Evolutionary conservation across 1,140 invertebrate species (phyloP).

Genomic region (Limonius californicus): DNA sequence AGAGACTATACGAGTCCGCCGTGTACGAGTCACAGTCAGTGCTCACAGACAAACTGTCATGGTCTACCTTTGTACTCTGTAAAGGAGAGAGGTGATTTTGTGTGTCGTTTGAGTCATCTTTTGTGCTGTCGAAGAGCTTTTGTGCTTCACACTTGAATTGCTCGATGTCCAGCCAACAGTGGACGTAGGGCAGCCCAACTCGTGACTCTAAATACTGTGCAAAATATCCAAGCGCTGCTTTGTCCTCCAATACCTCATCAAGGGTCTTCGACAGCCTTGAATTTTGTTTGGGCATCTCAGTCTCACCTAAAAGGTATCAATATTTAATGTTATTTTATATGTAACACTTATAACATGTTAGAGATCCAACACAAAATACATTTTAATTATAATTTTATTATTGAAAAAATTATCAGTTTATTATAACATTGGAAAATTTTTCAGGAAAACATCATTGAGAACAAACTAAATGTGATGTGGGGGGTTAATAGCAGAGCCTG

Average conservation of each 20-base stretch:
- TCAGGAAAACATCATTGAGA: no score
- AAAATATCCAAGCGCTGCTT: constrained; percentile 67
- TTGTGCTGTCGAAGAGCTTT: background rate
- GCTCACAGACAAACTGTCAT: constrained; percentile 47
- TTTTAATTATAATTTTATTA: no score
- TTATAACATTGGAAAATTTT: no score
- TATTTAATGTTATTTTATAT: background rate
- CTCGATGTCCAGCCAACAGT: constrained; percentile 72
- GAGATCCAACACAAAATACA: background rate
- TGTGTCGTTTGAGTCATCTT: background rate
- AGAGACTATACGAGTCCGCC: constrained; percentile 41
- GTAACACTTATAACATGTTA: constrained; percentile 5
- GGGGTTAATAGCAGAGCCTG: no score
- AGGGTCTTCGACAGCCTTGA: constrained; percentile 63
- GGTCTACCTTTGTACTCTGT: constrained; percentile 29
- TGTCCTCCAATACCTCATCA: constrained; percentile 62
- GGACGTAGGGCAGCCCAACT: constrained; percentile 55
- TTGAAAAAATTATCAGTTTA: background rate
- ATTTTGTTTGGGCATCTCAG: constrained; percentile 31
- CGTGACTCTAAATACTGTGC: constrained; percentile 67
- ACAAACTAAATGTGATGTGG: no score
- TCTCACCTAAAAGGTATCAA: constrained; percentile 28
- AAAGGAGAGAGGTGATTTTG: background rate
- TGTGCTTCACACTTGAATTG: constrained; percentile 51
- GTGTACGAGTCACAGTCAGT: constrained; percentile 46